Percentiles rank a stretch among this genome's conserved stretches.
Evolutionary conservation across 2,888 invertebrate genomes (phyloP).

Genomic region (Luffia ferchaultella): DNA sequence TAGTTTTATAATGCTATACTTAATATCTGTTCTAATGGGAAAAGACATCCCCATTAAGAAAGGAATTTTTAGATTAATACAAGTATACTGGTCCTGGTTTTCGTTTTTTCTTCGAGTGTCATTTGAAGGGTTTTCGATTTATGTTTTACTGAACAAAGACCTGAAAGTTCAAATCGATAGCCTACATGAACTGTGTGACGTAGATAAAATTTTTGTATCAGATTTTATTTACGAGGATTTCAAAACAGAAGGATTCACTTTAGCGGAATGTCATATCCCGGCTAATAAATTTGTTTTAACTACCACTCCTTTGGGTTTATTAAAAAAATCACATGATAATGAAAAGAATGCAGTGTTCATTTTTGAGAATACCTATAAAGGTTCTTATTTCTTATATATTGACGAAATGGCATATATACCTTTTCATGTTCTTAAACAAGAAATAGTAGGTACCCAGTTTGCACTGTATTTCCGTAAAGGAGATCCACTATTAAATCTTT

Average conservation of each 20-base stretch:
- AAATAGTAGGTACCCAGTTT: slow-evolving; percentile 1
- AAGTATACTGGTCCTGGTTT: slow-evolving; percentile 4
- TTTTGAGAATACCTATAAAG: background rate
- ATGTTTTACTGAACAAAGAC: slow-evolving; percentile 1
- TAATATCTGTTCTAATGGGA: background rate
- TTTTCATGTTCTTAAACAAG: slow-evolving; percentile 4
- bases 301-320: background rate
- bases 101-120: slow-evolving; percentile 1
- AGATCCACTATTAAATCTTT: background rate
- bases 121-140: slow-evolving; percentile 3
- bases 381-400: background rate
- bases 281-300: slow-evolving; percentile 3
- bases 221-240: slow-evolving; percentile 1
- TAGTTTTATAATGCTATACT: background rate
- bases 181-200: slow-evolving; percentile 2
- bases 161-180: slow-evolving; percentile 1
- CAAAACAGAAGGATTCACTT: slow-evolving; percentile 1
- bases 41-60: background rate
- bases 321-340: background rate
- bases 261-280: slow-evolving; percentile 1
- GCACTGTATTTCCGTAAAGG: slow-evolving; percentile 2
- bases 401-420: slow-evolving; percentile 1
- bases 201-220: slow-evolving; percentile 1
- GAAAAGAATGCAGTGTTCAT: slow-evolving; percentile 4
- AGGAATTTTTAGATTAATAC: background rate